A percentile compares a stretch with the other conserved stretches of the same genome.
These are phyloP conservation scores for Dynastes maya DNA, from an alignment of 2,888 invertebrate species.

Conservation along the genomic window DNA sequence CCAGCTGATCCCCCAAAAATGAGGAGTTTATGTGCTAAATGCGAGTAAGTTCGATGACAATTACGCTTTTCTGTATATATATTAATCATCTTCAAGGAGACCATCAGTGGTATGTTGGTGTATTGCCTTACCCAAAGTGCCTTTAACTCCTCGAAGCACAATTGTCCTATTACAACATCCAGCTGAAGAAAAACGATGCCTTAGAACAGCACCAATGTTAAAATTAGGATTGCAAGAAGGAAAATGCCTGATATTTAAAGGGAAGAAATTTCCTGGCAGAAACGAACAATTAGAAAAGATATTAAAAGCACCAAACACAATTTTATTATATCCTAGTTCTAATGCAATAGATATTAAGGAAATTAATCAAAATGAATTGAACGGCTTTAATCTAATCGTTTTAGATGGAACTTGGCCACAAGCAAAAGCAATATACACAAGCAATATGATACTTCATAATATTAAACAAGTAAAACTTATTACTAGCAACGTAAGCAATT, in stretches of 20 bases:
- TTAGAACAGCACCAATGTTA: constrained; percentile 93
- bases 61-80: background rate
- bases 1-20: constrained; percentile 84
- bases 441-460: constrained; percentile 82
- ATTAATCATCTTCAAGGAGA: constrained; percentile 74
- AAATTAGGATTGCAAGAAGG: constrained; percentile 81
- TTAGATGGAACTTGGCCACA: constrained; percentile 98
- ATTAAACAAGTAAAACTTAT: constrained; percentile 88
- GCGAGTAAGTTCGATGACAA: constrained; percentile 76
- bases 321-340: constrained; percentile 87
- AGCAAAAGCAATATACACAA: constrained; percentile 91
- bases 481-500: constrained; percentile 83
- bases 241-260: constrained; percentile 86
- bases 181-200: constrained; percentile 90
- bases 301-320: constrained; percentile 78
- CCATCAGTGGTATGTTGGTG: constrained; percentile 94
- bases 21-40: constrained; percentile 80
- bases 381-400: constrained; percentile 82
- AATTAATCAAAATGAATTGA: constrained; percentile 68
- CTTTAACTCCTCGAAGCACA: constrained; percentile 79
- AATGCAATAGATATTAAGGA: constrained; percentile 80
- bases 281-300: constrained; percentile 75
- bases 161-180: constrained; percentile 93
- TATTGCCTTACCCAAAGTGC: constrained; percentile 82
- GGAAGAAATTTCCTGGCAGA: constrained; percentile 87